Evolutionary conservation across 2,113 vertebrate genomes (phyloP), one percentile per base, ranked within the genome.

Genomic region (Menidia beryllina): DNA sequence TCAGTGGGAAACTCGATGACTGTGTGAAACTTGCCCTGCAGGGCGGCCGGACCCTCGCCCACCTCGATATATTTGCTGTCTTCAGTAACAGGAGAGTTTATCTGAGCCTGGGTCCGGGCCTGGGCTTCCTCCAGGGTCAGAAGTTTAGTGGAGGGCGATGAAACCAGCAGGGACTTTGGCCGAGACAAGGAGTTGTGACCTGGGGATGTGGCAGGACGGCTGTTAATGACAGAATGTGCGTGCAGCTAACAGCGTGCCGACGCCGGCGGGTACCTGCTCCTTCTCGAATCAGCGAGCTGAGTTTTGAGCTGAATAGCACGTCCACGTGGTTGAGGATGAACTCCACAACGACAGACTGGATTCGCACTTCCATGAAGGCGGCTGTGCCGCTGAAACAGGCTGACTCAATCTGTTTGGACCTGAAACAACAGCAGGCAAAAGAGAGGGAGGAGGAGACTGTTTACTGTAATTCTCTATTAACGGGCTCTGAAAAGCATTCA

Each of bases 21-120:
- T 0, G 98, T 99, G 86, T 99, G 98, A 85, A 99, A 99, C 72
- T 96, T 98, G 20, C 98, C 98, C 87, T 98, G 98, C 63, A 99
- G 86, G 25, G 98, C 98, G 5, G 97, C 97, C 2, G 98, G 98
- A 12, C 98, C 98, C 85, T 98, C 97, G 71, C 97, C 98, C 52
- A 99, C 98, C 91, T 99, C 98, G 0, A 99, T 98, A 84, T 99
- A 99, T 63, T 97, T 98, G 93, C 96, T 98, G 92, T 98, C 97
- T 17, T 96, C 93, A 51, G 97, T 93, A 7, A 98, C 92, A 3
- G 98, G 98, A 52, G 97, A 98, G 88, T 93, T 97, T 84, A 96
- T 97, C 88, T 98, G 98, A 52, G 96, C 95, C 82, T 99, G 97
- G 0, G 97, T 99, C 70, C 97, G 86, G 3, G 98, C 98, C 90